Evolutionary conservation across 2,888 invertebrate species (phyloP).

Genomic region (Cerastis rubricosa): DNA sequence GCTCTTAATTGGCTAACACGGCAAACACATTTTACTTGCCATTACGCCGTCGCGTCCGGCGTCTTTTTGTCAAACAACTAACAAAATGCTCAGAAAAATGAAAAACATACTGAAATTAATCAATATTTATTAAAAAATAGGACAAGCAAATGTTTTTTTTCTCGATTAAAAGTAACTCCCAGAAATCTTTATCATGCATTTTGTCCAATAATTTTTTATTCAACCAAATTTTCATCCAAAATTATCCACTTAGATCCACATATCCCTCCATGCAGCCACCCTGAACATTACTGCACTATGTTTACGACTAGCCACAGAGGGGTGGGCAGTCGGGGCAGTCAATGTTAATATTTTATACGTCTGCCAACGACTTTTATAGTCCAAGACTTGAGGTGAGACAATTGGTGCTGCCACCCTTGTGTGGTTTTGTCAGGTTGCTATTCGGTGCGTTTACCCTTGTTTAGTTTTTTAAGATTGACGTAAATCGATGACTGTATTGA

Average conservation of each 20-base stretch:
- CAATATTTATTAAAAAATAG: no score
- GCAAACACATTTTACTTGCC: no score
- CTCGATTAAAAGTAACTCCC: no score
- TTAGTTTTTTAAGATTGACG: neutral
- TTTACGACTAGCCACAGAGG: conserved; percentile 65
- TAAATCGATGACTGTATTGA: neutral
- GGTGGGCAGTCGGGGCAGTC: conserved; percentile 53
- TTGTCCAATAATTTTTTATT: neutral
- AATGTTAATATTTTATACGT: conserved; percentile 72
- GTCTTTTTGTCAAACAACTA: no score
- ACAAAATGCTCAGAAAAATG: no score
- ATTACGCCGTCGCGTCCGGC: no score
- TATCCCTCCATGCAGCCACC: conserved; percentile 24
- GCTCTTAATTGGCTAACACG: no score
- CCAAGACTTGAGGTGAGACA: conserved; percentile 58
- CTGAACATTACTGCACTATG: conserved; percentile 57
- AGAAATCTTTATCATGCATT: neutral
- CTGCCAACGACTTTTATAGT: conserved; percentile 71
- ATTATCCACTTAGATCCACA: neutral
- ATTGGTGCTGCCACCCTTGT: conserved; percentile 54
- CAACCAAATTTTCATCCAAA: neutral
- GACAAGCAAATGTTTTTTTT: no score
- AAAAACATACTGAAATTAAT: no score
- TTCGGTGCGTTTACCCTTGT: conserved; percentile 31
- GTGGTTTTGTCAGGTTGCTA: conserved; percentile 2